Evolutionary conservation across 2,888 invertebrate species (phyloP), one percentile per base, ranked within the genome.

Genomic region (Morpho achilles): DNA sequence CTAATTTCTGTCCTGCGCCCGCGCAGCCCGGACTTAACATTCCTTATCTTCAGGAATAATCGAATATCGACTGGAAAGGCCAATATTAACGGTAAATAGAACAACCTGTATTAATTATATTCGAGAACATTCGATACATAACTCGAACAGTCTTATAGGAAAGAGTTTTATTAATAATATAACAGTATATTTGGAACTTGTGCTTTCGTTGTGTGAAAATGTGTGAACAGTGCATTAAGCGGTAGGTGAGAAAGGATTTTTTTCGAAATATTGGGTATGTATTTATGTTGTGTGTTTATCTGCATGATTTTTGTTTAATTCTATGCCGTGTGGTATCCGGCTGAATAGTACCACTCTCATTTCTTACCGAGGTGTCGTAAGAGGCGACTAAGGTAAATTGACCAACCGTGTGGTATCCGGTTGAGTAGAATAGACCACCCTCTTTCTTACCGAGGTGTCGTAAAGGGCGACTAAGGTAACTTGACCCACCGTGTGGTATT

Each of bases 61-160:
- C 75, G 79, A 81, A 72, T 73, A 70, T 48, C 84, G 84, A 87
- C 85, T 85, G 86, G 88, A 84, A 83, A 84, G 88, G 88, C 81
- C 83, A 8, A 10, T 7, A 46, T 42, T 47, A 53, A 8, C 53
- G 53, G 45, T 53, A 53, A 32, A 52, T 32, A 32, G 32, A 32
- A 32, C 32, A 5, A 0, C 2, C 32, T 3, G 47, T 47, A 47
- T 23, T 47, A 32, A 32, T 32, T 5, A 32, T 3, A 32, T 5
- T 32, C 32, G 32, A 32, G 32, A 32, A 32, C 32, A 32, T 39
- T 48, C 32, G 8, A 48, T 48, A 32, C 32, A 32, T 32, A 32
- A 32, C 32, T 32, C 32, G 32, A 32, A 32, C 3, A 32, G 5
- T 32, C 32, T 32, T 5, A 32, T 32, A n/a, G 45, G 32, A 16